Evolutionary conservation across 2,888 invertebrate genomes (phyloP), one percentile per base, ranked within the genome.

Genomic region (Latrodectus elegans): DNA sequence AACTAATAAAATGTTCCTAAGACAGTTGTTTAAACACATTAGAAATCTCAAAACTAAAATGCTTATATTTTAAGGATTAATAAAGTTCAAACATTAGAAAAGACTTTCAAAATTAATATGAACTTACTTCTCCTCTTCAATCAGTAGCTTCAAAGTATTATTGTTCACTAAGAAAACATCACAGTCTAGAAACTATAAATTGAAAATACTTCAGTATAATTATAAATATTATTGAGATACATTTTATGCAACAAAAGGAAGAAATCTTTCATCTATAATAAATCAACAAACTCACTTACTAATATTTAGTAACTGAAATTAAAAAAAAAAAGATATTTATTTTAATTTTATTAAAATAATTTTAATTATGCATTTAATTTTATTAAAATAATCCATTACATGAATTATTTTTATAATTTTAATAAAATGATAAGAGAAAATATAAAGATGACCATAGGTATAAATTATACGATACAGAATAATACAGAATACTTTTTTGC

Each of bases 151-250:
- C 53, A 89, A 68, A 52, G 84, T 89, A 17, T 82, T 60, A 38
- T 84, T 84, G 52, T 89, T 88, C 10, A 79, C 75, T 9, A 98
- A 92, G 90, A 97, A 95, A 8, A 95, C 95, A 93, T 98, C 97
- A 17, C 95, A 95, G 92, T 97, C 97, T 81, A 97, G 91, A 93
- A 96, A 95, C 96, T 96, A 92, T 55, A 60, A 78, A 53, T 68
- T 55, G 74, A 79, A 38, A 38, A 68, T 49, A 75, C 51, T 53
- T 38, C 38, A 38, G 78, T 22, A 4, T 14, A 70, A 52, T 70
- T 26, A 14, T 53, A 15, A 84, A 75, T n/a, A 22, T 49, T 3
- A 49, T 4, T 55, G n/a, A 70, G 15, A 6, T 51, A 60, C 65
- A 70, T 51, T 68, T 10, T 26, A 14, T 38, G 8, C 52, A 49